Conservation (phyloP, 2,888 invertebrate species). For the Endotricha flammealis region DNA sequence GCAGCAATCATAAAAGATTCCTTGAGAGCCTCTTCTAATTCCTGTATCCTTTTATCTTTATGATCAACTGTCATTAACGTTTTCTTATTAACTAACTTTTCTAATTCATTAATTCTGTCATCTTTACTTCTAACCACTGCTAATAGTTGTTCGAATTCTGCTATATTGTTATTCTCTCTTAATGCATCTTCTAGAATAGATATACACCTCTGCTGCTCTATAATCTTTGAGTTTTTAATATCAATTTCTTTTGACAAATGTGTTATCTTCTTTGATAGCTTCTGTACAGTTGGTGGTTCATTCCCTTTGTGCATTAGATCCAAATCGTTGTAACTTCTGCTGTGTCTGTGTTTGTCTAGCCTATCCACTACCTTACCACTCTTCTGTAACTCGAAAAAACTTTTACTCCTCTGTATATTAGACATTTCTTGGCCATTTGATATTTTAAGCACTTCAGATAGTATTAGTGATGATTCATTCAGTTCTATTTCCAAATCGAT, state of each 20-base stretch:
- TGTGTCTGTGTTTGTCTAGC: conserved; percentile 71
- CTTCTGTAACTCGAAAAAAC: conserved; percentile 72
- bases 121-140: conserved; percentile 79
- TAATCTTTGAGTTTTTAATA: conserved; percentile 73
- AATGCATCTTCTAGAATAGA: conserved; percentile 74
- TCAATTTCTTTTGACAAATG: conserved; percentile 66
- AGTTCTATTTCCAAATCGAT: conserved; percentile 75
- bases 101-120: conserved; percentile 86
- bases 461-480: conserved; percentile 71
- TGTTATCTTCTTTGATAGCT: conserved; percentile 57
- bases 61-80: conserved; percentile 48
- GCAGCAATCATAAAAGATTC: conserved; percentile 87
- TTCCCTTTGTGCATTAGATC: conserved; percentile 39
- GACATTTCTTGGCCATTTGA: conserved; percentile 55
- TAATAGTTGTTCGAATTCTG: conserved; percentile 77
- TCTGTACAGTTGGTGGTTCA: conserved; percentile 45
- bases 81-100: conserved; percentile 80
- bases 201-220: conserved; percentile 75
- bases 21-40: conserved; percentile 88
- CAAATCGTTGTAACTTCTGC: conserved; percentile 64
- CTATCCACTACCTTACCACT: conserved; percentile 80
- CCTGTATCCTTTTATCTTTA: conserved; percentile 81
- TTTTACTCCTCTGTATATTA: conserved; percentile 61
- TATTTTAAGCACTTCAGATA: conserved; percentile 70
- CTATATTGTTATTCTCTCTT: conserved; percentile 75